Evolutionary conservation across 2,113 vertebrate genomes (phyloP), one percentile per base, ranked within the genome.

Genomic region (Leptodactylus fuscus): DNA sequence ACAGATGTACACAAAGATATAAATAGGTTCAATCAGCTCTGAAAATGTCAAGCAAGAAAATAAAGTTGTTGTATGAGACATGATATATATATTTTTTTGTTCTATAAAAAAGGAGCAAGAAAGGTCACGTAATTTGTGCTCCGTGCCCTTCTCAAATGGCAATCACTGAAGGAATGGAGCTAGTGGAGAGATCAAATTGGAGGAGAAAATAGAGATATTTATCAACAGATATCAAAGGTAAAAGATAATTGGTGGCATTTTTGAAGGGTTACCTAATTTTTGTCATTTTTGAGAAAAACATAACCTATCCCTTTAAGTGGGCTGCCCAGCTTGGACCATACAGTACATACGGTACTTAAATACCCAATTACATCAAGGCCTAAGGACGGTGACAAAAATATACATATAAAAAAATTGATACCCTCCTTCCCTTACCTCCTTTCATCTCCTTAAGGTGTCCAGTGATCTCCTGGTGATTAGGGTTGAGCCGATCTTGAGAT

Each of bases 1-100:
- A 38, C n/a, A 88, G 87, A 89, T 76, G 5, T 34, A 83, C 5
- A 78, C 87, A 27, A 81, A 41, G 78, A 81, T 65, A 81, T 81
- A 65, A 81, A 81, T 81, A 81, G 38, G 58, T 29, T 81, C 78
- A 81, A 81, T 81, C 78, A 81, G 58, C 78, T 65, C 58, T 58
- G 16, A 87, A 16, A 81, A 85, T 84, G 84, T 88, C 2, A 65
- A 51, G n/a, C 22, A 76, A 83, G 51, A 53, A 16, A 80, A 65
- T 76, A 49, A 81, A 89, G 85, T 87, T 84, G 44, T 73, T 81
- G n/a, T 69, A 70, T 34, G 36, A 81, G 58, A 81, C 41, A 29
- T 65, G 78, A 44, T 46, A 41, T 18, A 65, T 81, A 62, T 81
- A 67, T 78, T 81, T 80, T 62, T 65, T 46, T 65, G 51, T 46